Percentiles rank a stretch among this genome's conserved stretches.
Conservation (phyloP, 2,888 invertebrate species). For the Drosophila anomalata region DNA sequence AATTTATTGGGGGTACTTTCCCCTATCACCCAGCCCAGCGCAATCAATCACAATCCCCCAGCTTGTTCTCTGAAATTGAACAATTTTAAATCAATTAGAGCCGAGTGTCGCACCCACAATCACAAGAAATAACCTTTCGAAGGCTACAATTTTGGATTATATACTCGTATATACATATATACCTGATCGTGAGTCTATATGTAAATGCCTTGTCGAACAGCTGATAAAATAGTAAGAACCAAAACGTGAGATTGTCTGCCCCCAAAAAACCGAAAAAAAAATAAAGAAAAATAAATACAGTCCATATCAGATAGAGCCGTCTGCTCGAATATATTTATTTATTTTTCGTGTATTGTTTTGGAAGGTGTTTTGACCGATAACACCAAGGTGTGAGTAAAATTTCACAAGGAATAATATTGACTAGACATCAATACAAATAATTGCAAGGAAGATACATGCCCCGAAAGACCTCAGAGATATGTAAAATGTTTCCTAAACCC, state of each 20-base stretch:
- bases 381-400: background rate
- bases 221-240: constrained; percentile 33
- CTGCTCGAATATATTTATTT: constrained; percentile 8
- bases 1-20: constrained; percentile 2
- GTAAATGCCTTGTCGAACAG: constrained; percentile 19
- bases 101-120: constrained; percentile 2
- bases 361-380: constrained; percentile 12
- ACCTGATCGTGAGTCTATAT: background rate
- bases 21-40: background rate
- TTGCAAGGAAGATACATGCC: background rate
- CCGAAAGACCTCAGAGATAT: background rate
- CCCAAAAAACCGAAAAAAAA: background rate
- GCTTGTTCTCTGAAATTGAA: background rate
- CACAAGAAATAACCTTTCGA: background rate
- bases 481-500: background rate
- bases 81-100: constrained; percentile 14
- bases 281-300: background rate
- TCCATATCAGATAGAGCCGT: constrained; percentile 12
- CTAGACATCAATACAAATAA: background rate
- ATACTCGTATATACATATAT: background rate
- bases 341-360: background rate
- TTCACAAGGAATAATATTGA: background rate
- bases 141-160: background rate
- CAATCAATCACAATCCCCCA: constrained; percentile 11
- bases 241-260: constrained; percentile 32